Base-by-base conservation (phyloP, 2,888 invertebrate species). In the Ellobium chinense region DNA sequence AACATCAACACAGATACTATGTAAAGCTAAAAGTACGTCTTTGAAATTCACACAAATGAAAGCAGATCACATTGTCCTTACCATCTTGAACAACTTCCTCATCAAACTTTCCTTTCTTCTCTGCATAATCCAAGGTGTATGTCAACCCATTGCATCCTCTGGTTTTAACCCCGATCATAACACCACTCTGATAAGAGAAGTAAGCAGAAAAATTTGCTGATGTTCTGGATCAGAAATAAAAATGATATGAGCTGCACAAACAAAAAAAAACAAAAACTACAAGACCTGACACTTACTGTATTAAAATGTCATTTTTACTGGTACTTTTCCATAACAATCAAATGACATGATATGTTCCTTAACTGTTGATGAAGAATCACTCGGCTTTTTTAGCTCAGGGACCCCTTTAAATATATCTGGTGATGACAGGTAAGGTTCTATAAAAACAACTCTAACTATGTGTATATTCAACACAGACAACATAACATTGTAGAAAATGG, bases 131-230 rank as follows among this genome's bases (percentile, higher is more conserved):
- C 80, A 99, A 94, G 7, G 98, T 99, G 91, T 99, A 99, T 77
- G 99, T 98, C 39, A 99, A 94, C 14, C 99, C 99, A 94, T 99
- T 99, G 93, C 99, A 99, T 1, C 99, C 99, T 90, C 99, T 95
- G 93, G 99, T 98, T 82, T 96, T 95, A 2, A 99, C 99, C 76
- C 99, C 99, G 89, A 99, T 97, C 94, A 97, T 97, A 58, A 99
- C 94, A 2, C 97, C 99, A 89, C 97, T 84, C 88, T 92, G 83
- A 62, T 86, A 85, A 77, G 31, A 79, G 68, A 5, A 80, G 31
- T 7, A 1, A 3, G 24, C 46, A 46, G 18, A 18, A 46, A 46
- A 39, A 24, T 14, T n/a, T 27, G 14, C 29, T 34, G 14, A 65
- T 31, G 5, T 31, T 7, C 46, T 46, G 18, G 18, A 46, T 12